Base-by-base conservation (phyloP, 2,797 vertebrate genomes). In the Pagetopsis macropterus region DNA sequence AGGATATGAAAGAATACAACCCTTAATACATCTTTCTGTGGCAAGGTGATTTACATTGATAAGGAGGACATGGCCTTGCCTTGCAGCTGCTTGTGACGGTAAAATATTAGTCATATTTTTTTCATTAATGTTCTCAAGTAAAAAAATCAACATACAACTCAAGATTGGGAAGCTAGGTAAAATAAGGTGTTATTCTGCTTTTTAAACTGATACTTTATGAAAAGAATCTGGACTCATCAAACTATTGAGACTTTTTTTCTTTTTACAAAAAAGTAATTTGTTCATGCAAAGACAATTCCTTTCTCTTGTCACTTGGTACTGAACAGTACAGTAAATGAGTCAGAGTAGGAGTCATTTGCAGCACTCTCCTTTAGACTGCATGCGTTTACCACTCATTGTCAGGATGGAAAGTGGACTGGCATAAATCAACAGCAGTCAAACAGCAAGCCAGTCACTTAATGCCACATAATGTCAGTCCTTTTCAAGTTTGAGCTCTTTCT, bases 151-250 rank as follows among this genome's bases (percentile, higher is more conserved):
- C 17, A 37, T 40, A 17, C 21, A 70, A 13, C 58, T 23, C 23
- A 44, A 16, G 14, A 51, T 21, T 37, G n/a, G 4, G 65, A 45
- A 68, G 1, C 8, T 17, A 27, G 21, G 9, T 4, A 59, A 31
- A 33, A 54, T 1, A 65, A 5, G 13, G 1, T 46, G 52, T 6
- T 23, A 13, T 71, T 79, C 72, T 46, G 49, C 65, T 66, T 37
- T 76, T 40, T n/a, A 37, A 73, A 79, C 75, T 65, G 75, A 82
- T 84, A 48, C 33, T 79, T 78, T 51, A 84, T 84, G 70, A 84
- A 66, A 78, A 46, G 4, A 66, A 33, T 56, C 11, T 45, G 49
- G 13, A 54, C 44, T 44, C 10, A 11, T 51, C 15, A 10, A 45
- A 19, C 17, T 56, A 52, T 70, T 75, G 6, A 46, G 19, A 46